Evolutionary conservation across 2,113 vertebrate species (phyloP), one percentile per base, ranked within the genome.

Genomic region (Oncorhynchus clarkii): DNA sequence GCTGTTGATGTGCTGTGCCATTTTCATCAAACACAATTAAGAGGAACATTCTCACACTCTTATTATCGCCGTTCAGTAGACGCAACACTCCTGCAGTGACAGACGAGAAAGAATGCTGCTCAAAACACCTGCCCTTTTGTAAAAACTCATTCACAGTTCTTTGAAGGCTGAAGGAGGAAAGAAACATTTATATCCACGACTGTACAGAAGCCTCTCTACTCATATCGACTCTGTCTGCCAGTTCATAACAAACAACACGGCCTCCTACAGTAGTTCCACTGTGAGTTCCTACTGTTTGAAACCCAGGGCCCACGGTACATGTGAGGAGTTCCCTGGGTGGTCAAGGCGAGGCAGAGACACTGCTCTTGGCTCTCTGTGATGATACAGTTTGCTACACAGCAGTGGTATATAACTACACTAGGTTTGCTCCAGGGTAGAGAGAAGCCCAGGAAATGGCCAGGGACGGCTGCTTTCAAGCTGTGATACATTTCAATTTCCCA

Each of bases 311-410:
- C 39, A 8, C 22, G 45, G 39, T 49, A 20, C 49, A 75, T 54
- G 73, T 39, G 34, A 74, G 64, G 11, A 76, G 59, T 45, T 45
- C 39, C 39, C 39, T 45, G 39, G 39, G 9, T 3, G 39, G 39
- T 45, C 39, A 45, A 68, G 70, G 64, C 57, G 4, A 16, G 62
- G 12, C 16, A n/a, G n/a, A 34, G 70, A 45, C 69, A 14, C 11
- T 64, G 26, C 2, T 57, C 72, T 7, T 1, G 65, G 26, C 73
- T 49, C 31, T 73, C 49, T 81, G 26, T 13, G 67, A 72, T 69
- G 45, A 5, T 4, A 62, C 57, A 6, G 80, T 78, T 84, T 78
- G 75, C 71, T 49, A 62, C 57, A 76, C 77, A 62, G 64, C 69
- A 27, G 48, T n/a, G 57, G 64, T 69, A 29, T 67, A 71, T 54